These are phyloP conservation scores for Bursaphelenchus okinawaensis DNA, from an alignment of 2,888 invertebrate species.

Conservation along the genomic window DNA sequence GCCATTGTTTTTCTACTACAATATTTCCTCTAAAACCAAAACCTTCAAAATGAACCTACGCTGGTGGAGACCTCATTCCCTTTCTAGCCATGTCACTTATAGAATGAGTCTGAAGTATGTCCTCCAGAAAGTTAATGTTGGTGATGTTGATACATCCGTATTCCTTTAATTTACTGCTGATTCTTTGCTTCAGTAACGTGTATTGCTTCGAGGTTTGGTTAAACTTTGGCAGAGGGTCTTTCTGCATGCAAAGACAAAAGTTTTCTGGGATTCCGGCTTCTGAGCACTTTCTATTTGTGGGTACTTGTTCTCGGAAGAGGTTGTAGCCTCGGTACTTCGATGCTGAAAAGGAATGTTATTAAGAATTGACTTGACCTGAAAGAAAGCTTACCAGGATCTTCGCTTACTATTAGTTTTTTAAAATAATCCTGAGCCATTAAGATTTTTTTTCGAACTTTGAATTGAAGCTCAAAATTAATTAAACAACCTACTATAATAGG, in stretches of 20 bases:
- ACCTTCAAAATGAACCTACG: neutral
- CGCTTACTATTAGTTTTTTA: too few relatives aligned
- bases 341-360: neutral
- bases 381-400: too few relatives aligned
- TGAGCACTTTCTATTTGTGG: slow-evolving; percentile 29
- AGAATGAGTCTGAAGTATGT: neutral
- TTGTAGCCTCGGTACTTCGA: slow-evolving; percentile 33
- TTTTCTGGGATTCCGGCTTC: slow-evolving; percentile 39
- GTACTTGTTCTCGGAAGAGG: slow-evolving; percentile 27
- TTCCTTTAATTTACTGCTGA: neutral
- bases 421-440: too few relatives aligned
- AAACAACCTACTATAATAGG: too few relatives aligned
- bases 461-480: too few relatives aligned
- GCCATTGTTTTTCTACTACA: too few relatives aligned
- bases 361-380: too few relatives aligned
- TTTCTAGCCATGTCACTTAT: neutral
- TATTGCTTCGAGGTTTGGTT: neutral
- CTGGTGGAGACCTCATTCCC: neutral
- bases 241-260: slow-evolving; percentile 39
- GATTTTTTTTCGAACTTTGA: too few relatives aligned
- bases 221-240: slow-evolving; percentile 9
- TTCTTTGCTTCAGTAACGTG: neutral
- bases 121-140: neutral
- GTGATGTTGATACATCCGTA: neutral
- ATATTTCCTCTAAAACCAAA: too few relatives aligned